Conservation (phyloP, 2,888 invertebrate species). For the Philonicus albiceps region DNA sequence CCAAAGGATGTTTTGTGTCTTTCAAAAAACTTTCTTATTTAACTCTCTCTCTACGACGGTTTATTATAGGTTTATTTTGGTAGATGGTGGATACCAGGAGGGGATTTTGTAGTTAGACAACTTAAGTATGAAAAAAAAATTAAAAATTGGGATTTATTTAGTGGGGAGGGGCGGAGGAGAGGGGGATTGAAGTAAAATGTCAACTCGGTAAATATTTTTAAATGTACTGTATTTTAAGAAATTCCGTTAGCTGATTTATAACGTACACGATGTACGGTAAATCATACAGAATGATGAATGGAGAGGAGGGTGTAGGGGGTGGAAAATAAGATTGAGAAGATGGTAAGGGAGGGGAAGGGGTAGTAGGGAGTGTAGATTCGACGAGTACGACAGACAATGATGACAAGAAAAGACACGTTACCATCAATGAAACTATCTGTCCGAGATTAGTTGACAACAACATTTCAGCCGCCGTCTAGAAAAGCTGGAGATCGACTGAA, state of each 20-base stretch:
- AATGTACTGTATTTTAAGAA: slow-evolving; percentile 22
- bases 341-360: background rate
- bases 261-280: background rate
- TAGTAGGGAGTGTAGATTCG: background rate
- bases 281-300: background rate
- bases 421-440: background rate
- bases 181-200: background rate
- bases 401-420: background rate
- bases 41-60: no score
- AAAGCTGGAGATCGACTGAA: background rate
- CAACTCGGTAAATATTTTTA: background rate
- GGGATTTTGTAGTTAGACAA: no score
- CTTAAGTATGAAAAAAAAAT: no score
- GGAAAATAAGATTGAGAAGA: no score
- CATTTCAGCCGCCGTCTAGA: background rate
- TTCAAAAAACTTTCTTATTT: no score
- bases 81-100: no score
- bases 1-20: no score
- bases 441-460: background rate
- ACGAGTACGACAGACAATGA: background rate
- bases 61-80: no score
- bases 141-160: no score
- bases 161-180: background rate
- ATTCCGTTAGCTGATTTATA: background rate
- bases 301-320: background rate